phyloP scores from a whole-genome alignment of 2,797 vertebrate genomes.

The Menidia menidia region DNA sequence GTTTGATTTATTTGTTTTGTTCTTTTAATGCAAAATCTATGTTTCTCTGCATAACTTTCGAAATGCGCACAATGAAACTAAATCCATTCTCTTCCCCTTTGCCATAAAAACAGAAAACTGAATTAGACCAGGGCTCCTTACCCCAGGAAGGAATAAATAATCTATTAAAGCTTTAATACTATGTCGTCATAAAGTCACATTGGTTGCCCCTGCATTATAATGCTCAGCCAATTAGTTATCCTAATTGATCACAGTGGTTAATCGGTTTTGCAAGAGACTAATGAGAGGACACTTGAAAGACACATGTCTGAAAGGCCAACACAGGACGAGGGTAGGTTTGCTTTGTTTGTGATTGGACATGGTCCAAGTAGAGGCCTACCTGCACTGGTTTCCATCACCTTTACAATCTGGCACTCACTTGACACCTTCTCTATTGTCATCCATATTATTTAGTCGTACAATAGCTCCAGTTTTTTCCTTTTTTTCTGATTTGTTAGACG shows the following conservation, averaged over 20 bases:
- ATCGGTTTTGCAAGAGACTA: slow-evolving; percentile 75
- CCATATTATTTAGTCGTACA: slow-evolving; percentile 6
- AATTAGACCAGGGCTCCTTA: slow-evolving; percentile 25
- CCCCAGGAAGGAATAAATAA: slow-evolving; percentile 21
- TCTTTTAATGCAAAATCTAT: slow-evolving; percentile 60
- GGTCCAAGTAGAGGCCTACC: slow-evolving; percentile 61
- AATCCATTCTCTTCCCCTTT: neutral
- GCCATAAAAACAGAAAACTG: neutral
- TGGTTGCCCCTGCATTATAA: slow-evolving; percentile 52
- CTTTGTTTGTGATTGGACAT: slow-evolving; percentile 53
- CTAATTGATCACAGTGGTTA: slow-evolving; percentile 66
- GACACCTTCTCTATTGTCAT: slow-evolving; percentile 29
- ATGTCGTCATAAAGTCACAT: slow-evolving; percentile 40
- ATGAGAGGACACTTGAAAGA: slow-evolving; percentile 72
- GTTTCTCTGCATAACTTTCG: slow-evolving; percentile 40
- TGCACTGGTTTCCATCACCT: slow-evolving; percentile 57
- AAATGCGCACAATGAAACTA: neutral
- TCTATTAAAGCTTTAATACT: slow-evolving; percentile 37
- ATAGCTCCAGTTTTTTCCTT: neutral
- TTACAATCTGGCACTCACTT: slow-evolving; percentile 52
- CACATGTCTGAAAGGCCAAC: slow-evolving; percentile 75
- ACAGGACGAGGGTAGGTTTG: slow-evolving; percentile 23
- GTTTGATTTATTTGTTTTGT: slow-evolving; percentile 41
- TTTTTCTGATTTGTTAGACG: neutral
- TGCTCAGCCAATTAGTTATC: slow-evolving; percentile 69